Evolutionary conservation across 2,888 invertebrate genomes (phyloP), one percentile per base, ranked within the genome.

Genomic region (Drosophila tanythrix): DNA sequence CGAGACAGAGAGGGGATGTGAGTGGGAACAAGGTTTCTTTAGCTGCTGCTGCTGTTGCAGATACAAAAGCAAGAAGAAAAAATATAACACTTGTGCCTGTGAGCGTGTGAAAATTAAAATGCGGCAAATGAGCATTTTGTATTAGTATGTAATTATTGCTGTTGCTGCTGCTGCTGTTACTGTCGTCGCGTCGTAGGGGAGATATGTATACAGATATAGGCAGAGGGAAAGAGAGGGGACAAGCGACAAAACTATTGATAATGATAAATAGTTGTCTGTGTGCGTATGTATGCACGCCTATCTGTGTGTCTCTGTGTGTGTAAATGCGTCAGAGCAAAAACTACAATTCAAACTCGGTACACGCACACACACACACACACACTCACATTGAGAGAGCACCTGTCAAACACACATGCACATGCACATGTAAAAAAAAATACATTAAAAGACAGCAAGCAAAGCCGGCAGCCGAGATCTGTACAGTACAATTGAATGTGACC

Each of bases 81-180:
- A 66, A 78, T 71, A 36, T 27, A 55, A 73, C 88, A 89, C 90
- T 89, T 78, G 78, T 64, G 78, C 67, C 48, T 89, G 88, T 71
- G 86, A 89, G 85, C 88, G 85, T 85, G 85, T 89, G 88, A 85
- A 85, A 83, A 83, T 86, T 70, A 86, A 83, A 88, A 88, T 85
- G 85, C 88, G 86, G 86, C 85, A 85, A 85, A 86, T 81, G 86
- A 89, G 85, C 88, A 86, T 72, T 83, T 88, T 83, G 86, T 88
- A 88, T 88, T 70, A 77, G 84, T 85, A 78, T 88, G 83, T 89
- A 85, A 87, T 89, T 89, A 84, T 76, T 79, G 64, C 65, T 58
- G 57, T 48, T 62, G 57, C 51, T 62, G 52, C 27, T 78, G 66
- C 25, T 69, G 68, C 21, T 69, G 62, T 77, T 77, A 63, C 62